Conservation (phyloP, 2,113 vertebrate species). For the Bufo bufo region DNA sequence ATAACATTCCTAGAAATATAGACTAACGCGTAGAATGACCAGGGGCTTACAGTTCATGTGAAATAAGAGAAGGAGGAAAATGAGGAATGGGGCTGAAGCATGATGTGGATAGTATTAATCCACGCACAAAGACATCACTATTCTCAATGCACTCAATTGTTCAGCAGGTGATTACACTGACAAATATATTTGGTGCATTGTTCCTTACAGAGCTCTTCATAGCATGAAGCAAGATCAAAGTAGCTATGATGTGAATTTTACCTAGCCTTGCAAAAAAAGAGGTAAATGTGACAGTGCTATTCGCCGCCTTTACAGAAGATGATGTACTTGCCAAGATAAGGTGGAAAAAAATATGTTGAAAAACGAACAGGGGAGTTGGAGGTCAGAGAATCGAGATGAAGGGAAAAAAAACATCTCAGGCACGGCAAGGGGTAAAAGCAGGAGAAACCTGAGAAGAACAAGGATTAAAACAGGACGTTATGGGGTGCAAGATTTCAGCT, state of each 20-base stretch:
- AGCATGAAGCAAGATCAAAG: slow-evolving; percentile 41
- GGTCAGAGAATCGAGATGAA: slow-evolving; percentile 8
- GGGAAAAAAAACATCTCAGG: slow-evolving; percentile 1
- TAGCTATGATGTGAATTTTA: slow-evolving; percentile 42
- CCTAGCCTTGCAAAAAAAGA: slow-evolving; percentile 1
- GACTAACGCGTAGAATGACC: slow-evolving; percentile 28
- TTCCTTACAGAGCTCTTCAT: slow-evolving; percentile 40
- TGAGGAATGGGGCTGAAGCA: slow-evolving; percentile 45
- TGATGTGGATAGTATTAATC: slow-evolving; percentile 49
- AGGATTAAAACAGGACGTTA: slow-evolving; percentile 23
- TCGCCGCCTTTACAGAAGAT: slow-evolving; percentile 16
- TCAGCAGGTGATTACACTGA: slow-evolving; percentile 47
- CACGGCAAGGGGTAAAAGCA: slow-evolving; percentile 17
- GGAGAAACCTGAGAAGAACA: slow-evolving; percentile 3
- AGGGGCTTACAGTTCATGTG: slow-evolving; percentile 38
- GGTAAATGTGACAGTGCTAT: slow-evolving; percentile 38
- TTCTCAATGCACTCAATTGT: slow-evolving; percentile 39
- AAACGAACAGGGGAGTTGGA: slow-evolving; percentile 12
- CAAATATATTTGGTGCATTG: slow-evolving; percentile 46
- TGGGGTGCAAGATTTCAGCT: slow-evolving; percentile 10
- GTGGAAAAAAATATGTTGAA: neutral
- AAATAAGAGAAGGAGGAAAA: slow-evolving; percentile 38
- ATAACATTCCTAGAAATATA: slow-evolving; percentile 34
- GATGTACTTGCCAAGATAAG: slow-evolving; percentile 43
- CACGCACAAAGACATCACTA: slow-evolving; percentile 45